Evolutionary conservation across 2,113 vertebrate species (phyloP), one percentile per base, ranked within the genome.

Genomic region (Nipponia nippon): DNA sequence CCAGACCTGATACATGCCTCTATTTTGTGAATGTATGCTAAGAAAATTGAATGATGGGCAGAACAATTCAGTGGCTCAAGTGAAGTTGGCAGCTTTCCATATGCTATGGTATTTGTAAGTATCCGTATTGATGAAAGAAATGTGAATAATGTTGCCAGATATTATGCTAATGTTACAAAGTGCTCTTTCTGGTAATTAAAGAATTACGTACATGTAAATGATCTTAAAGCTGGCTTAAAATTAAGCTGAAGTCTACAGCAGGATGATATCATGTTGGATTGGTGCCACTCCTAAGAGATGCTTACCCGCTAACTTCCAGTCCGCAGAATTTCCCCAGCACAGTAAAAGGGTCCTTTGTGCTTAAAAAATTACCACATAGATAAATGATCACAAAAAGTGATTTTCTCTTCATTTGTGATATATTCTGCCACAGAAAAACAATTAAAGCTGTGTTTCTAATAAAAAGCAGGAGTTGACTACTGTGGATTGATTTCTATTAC

Each of bases 81-180:
- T 82, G 47, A 90, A 69, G 12, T 15, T 97, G 83, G 69, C 83
- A 72, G 46, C 40, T 96, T 89, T 96, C 94, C 55, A 88, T 36
- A 46, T 6, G 16, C 34, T 82, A 8, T 46, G 49, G 44, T 95
- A 76, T 88, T 93, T 97, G 56, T 82, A 97, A 94, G 46, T 77
- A 83, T 16, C 21, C 21, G 2, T 30, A 73, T 25, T 58, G 47
- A 86, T 50, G 70, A 87, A 70, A 59, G 32, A 66, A 91, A 79
- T 61, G 29, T 80, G 62, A 92, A 86, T 92, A 92, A 67, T 75
- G 84, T 65, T 95, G 52, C 42, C 10, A 15, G 73, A 59, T 87
- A 52, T 86, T 84, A 50, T 76, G 36, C 22, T 94, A 90, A 63
- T 4, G 1, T 63, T 95, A 78, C 49, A 79, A 94, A 94, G 70